Percentiles rank a stretch among this genome's conserved stretches.
Evolutionary conservation across 1,140 invertebrate genomes (phyloP).

Genomic region (Camponotus pennsylvanicus): DNA sequence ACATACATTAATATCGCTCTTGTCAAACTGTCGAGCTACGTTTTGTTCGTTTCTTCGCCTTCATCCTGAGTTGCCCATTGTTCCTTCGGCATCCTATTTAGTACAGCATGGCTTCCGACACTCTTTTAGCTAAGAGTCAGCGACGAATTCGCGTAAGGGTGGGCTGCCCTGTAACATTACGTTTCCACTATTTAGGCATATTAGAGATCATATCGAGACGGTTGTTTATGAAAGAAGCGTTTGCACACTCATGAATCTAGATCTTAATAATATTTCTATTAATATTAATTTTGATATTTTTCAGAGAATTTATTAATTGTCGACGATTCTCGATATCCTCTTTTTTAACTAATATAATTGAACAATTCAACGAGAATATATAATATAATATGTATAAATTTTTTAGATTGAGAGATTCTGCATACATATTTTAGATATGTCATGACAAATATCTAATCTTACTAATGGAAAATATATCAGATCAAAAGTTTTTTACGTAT

Average conservation of each 20-base stretch:
- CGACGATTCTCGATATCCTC: neutral
- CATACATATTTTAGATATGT: too few species aligned
- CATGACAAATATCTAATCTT: too few species aligned
- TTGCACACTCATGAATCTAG: conserved; percentile 16
- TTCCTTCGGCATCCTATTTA: conserved; percentile 74
- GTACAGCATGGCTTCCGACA: conserved; percentile 82
- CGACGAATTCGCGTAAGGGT: conserved; percentile 84
- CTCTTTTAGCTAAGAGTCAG: conserved; percentile 79
- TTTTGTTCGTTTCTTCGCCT: conserved; percentile 69
- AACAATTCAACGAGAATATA: neutral
- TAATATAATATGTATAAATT: neutral
- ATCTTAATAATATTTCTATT: neutral
- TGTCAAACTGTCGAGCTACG: conserved; percentile 50
- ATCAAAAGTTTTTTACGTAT: too few species aligned
- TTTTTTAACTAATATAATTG: neutral
- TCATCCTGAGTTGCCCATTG: conserved; percentile 65
- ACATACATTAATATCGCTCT: conserved; percentile 23
- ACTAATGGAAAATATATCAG: too few species aligned
- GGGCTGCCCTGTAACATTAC: conserved; percentile 82
- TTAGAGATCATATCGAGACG: conserved; percentile 56
- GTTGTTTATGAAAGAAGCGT: conserved; percentile 6
- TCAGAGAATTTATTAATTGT: neutral
- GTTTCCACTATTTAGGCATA: conserved; percentile 71
- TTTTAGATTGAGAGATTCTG: neutral
- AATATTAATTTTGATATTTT: neutral